Percentiles rank a stretch among this genome's conserved stretches.
Conservation (phyloP, 2,888 invertebrate species). For the Oeneis ivallda region DNA sequence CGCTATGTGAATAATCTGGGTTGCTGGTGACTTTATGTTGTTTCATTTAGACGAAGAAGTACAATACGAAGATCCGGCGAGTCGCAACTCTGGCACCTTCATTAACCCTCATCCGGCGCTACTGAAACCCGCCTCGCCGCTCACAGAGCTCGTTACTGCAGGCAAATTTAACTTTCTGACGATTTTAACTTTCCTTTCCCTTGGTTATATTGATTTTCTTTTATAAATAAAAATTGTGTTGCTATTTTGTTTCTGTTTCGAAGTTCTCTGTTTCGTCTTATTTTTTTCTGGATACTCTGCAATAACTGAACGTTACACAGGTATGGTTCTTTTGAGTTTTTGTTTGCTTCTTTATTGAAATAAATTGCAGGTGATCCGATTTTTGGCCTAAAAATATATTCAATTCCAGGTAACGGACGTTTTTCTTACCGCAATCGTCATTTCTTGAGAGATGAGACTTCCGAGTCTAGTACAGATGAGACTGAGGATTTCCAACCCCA, state of each 20-base stretch:
- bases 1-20: too few relatives aligned
- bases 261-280: not conserved
- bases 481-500: slow-evolving; percentile 64
- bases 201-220: not conserved
- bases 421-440: slow-evolving; percentile 59
- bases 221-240: slow-evolving; percentile 5
- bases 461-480: slow-evolving; percentile 72
- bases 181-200: slow-evolving; percentile 8
- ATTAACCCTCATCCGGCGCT: slow-evolving; percentile 73
- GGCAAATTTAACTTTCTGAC: slow-evolving; percentile 52
- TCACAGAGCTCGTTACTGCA: slow-evolving; percentile 75
- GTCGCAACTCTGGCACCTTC: slow-evolving; percentile 74
- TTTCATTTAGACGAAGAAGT: slow-evolving; percentile 52
- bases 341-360: slow-evolving; percentile 28
- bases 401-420: slow-evolving; percentile 69
- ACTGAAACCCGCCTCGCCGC: slow-evolving; percentile 66
- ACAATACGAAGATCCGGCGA: slow-evolving; percentile 61
- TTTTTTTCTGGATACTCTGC: not conserved
- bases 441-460: slow-evolving; percentile 62
- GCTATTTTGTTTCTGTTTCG: slow-evolving; percentile 20
- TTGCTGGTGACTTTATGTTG: not conserved
- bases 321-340: slow-evolving; percentile 30
- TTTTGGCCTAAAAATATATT: slow-evolving; percentile 43
- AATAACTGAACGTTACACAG: not conserved
- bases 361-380: slow-evolving; percentile 13